Percentiles rank a stretch among this genome's conserved stretches.
phyloP scores from a whole-genome alignment of 2,888 invertebrate genomes.

The Camptogramma bilineatum region DNA sequence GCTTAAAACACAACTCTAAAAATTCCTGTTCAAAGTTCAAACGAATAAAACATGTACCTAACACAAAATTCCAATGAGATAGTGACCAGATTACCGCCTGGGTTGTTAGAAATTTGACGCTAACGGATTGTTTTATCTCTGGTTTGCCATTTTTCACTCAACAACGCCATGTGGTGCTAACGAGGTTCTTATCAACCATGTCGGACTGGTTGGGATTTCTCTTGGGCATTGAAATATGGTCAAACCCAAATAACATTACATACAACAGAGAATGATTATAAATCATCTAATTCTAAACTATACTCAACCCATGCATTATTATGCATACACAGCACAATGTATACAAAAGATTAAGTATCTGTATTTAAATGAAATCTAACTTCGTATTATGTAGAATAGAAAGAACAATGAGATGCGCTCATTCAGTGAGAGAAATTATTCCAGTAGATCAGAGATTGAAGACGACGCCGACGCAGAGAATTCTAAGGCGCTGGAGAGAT shows the following conservation, averaged over 20 bases:
- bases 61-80: conserved; percentile 19
- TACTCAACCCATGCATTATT: too few species aligned
- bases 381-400: too few species aligned
- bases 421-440: too few species aligned
- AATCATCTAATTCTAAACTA: too few species aligned
- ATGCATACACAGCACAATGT: too few species aligned
- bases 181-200: conserved; percentile 32
- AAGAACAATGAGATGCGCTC: too few species aligned
- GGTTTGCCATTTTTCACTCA: conserved; percentile 40
- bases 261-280: neutral
- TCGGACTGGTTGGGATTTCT: conserved; percentile 19
- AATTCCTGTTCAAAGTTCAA: neutral
- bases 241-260: conserved; percentile 9
- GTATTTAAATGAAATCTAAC: too few species aligned
- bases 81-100: conserved; percentile 18
- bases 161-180: conserved; percentile 39
- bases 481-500: too few species aligned
- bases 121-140: conserved; percentile 30
- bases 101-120: conserved; percentile 46
- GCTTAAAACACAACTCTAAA: too few species aligned
- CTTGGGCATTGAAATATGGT: conserved; percentile 13
- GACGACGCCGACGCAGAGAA: too few species aligned
- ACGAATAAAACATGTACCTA: conserved; percentile 21
- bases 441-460: too few species aligned
- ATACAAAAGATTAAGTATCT: too few species aligned